Evolutionary conservation across 2,797 vertebrate species (phyloP), one percentile per base, ranked within the genome.

Genomic region (Sebastolobus altivelis): DNA sequence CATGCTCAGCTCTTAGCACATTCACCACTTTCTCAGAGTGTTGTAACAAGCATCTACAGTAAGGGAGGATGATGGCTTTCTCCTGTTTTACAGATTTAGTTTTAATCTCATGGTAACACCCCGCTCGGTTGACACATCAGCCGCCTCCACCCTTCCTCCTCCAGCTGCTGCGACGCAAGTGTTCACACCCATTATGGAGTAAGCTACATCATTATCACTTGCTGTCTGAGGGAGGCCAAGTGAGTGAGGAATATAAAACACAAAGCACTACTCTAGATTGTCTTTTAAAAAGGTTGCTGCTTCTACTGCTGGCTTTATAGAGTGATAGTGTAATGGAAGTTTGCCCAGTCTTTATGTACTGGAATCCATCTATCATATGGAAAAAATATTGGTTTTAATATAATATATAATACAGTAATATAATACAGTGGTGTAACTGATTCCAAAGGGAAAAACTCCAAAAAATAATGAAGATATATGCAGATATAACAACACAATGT

Each of bases 181-280:
- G 89, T 92, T 95, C 94, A 94, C 93, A 90, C 93, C 87, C 90
- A 67, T 81, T 77, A 76, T 65, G 89, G 71, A 82, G 85, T 88
- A 88, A 93, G 90, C 92, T 92, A 40, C 33, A 65, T 88, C 91
- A 82, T 93, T 95, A 95, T 93, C 91, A 84, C 86, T 79, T 87
- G 78, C 72, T 86, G 67, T 86, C 83, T 93, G 89, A 83, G 89
- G 83, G 79, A 87, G 65, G 81, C 78, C 46, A 75, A 38, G 76
- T 16, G 70, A 70, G 49, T 8, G 49, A 80, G 67, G 22, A 78
- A 73, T 33, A 59, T 65, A 25, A 72, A 56, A 72, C 43, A 63
- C 3, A 46, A 49, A 71, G 16, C 55, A 22, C 16, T 22, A 2
- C 54, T 55, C 13, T 20, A 52, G 4, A 67, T 8, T 52, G 70